Evolutionary conservation across 2,888 invertebrate genomes (phyloP), one percentile per base, ranked within the genome.

Genomic region (Hyalella azteca): DNA sequence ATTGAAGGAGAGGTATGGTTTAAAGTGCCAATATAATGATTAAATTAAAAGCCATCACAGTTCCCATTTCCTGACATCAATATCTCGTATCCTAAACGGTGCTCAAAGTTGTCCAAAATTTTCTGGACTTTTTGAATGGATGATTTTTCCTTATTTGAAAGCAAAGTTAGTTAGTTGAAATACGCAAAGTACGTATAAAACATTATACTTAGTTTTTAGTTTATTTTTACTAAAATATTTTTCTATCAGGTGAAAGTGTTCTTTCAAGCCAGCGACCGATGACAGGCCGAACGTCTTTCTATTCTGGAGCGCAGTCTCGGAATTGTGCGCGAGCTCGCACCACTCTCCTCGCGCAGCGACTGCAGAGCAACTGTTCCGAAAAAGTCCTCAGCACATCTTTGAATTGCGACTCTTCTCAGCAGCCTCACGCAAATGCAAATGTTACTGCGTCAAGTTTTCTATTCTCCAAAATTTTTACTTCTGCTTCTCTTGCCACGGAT

Each of bases 281-380:
- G 19, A 79, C 80, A 22, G 49, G 81, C 9, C 76, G 84, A 29
- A 80, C 78, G 29, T 81, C 82, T 22, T 84, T 84, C 79, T 84
- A 84, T 77, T 83, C 83, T 19, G 84, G 84, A 32, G 82, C 75
- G n/a, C 79, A 75, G 22, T 84, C 84, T n/a, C 79, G 84, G 13
- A 84, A 84, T 50, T 84, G 82, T 78, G 82, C 82, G 29, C 73
- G 77, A 45, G 84, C 79, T 32, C 81, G 79, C 41, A 81, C 78
- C 9, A 81, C 73, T 73, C 50, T 84, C 26, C 73, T 82, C 41
- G 82, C 78, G 39, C 76, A 79, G 4, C 81, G 79, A 15, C 54
- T 84, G 13, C 78, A 79, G 32, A 73, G 81, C 45, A 45, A n/a
- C 19, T 32, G 39, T 41, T 59, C 75, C 15, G 79, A 79, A 15